Conservation (phyloP, 2,888 invertebrate species). For the Lymantria monacha region DNA sequence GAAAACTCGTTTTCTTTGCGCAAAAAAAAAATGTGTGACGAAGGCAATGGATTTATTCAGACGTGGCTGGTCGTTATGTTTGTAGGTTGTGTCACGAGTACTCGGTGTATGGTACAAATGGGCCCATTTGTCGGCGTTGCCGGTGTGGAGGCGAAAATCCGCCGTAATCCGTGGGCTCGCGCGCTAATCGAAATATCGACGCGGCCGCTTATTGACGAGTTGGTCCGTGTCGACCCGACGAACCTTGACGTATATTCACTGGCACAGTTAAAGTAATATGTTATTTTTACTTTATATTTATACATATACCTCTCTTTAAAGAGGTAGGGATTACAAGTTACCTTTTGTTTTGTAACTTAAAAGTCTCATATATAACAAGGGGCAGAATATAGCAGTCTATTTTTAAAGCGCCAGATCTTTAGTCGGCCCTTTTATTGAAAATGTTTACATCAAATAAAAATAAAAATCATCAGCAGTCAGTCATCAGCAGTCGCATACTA, state of each 20-base stretch:
- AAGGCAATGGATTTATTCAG: constrained; percentile 25
- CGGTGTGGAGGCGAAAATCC: constrained; percentile 74
- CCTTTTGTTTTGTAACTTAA: too few relatives aligned
- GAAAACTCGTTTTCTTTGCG: too few relatives aligned
- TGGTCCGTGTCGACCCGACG: constrained; percentile 18
- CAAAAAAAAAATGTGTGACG: background rate
- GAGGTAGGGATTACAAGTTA: too few relatives aligned
- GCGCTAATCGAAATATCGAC: constrained; percentile 80
- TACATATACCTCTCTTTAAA: too few relatives aligned
- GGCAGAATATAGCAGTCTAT: too few relatives aligned
- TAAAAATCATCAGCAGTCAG: too few relatives aligned
- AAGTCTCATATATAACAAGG: too few relatives aligned
- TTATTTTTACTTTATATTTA: too few relatives aligned
- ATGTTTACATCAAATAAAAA: too few relatives aligned
- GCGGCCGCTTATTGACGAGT: constrained; percentile 62
- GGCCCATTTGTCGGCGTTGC: constrained; percentile 68
- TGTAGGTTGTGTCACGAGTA: constrained; percentile 28
- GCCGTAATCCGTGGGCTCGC: constrained; percentile 70
- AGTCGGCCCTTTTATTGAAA: too few relatives aligned
- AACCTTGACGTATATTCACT: background rate
- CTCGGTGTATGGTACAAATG: constrained; percentile 63
- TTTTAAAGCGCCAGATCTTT: too few relatives aligned
- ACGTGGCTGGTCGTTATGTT: constrained; percentile 17
- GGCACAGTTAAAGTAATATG: background rate
- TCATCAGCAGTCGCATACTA: too few relatives aligned